A percentile compares a stretch with the other conserved stretches of the same genome.
Conservation (phyloP, 2,888 invertebrate genomes). For the Agapetus fuscipes region DNA sequence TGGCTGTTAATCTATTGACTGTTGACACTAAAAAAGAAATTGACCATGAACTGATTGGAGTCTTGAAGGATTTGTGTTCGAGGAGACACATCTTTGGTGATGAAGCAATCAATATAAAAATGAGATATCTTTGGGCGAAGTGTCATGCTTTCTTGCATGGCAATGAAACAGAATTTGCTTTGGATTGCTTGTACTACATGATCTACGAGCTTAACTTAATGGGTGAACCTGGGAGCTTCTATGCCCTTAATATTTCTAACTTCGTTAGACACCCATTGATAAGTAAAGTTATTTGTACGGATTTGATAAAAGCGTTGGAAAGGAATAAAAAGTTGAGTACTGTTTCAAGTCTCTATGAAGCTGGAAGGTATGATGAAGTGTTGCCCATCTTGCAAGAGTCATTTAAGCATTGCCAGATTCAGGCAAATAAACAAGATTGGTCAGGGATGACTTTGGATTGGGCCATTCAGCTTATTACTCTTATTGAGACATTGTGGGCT, state of each 20-base stretch:
- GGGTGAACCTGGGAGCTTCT: constrained; percentile 33
- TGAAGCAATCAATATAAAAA: constrained; percentile 32
- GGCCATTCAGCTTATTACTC: constrained; percentile 48
- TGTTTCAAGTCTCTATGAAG: constrained; percentile 56
- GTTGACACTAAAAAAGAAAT: constrained; percentile 25
- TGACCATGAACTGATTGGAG: constrained; percentile 34
- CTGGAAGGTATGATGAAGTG: constrained; percentile 54
- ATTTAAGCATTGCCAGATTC: constrained; percentile 46
- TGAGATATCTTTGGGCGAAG: constrained; percentile 39
- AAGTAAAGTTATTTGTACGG: constrained; percentile 32
- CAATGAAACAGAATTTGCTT: constrained; percentile 34
- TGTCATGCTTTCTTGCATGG: constrained; percentile 36
- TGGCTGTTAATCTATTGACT: constrained; percentile 31
- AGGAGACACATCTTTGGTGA: constrained; percentile 35
- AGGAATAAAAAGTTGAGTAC: constrained; percentile 50
- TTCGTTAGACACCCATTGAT: constrained; percentile 36
- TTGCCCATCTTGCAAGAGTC: constrained; percentile 58
- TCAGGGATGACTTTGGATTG: constrained; percentile 44
- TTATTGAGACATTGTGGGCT: constrained; percentile 59
- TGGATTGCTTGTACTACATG: constrained; percentile 38
- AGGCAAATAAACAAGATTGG: constrained; percentile 34
- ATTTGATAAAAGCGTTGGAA: constrained; percentile 36
- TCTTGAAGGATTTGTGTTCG: constrained; percentile 27
- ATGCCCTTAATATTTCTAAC: constrained; percentile 31
- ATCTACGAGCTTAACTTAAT: constrained; percentile 38